Evolutionary conservation across 37 sponge, comb jelly and placozoan genomes (phyloP), one percentile per base, ranked within the genome.

Genomic region (Theonella swinhoei): DNA sequence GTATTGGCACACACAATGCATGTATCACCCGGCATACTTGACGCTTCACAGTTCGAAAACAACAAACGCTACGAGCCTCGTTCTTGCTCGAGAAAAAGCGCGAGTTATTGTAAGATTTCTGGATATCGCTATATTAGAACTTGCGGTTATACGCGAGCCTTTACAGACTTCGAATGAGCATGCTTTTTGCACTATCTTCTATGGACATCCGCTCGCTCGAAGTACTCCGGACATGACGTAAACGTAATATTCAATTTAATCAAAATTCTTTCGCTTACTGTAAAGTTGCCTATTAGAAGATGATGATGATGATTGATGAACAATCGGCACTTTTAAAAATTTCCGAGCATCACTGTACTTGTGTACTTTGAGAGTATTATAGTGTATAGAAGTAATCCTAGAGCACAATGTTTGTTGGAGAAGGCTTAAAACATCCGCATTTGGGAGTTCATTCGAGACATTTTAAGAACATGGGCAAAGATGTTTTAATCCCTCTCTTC

Each of bases 1-100:
- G 41, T 71, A 38, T 82, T 68, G 0, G 31, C 58, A 42, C 81
- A 81, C 23, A 68, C 72, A 41, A 81, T 81, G 39, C 81, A 80
- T 24, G 62, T 58, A 5, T 82, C 61, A 24, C 73, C 82, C 0
- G 81, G 81, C 81, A 80, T 80, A 14, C 14, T 47, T 47, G 54
- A 14, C n/a, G 54, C 1, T 25, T 42, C 4, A 5, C n/a, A 8
- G 19, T n/a, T 24, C 66, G 66, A 20, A 5, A 65, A 65, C 69
- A 31, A 68, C 69, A 31, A 31, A 3, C 1, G 33, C 69, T 68
- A 68, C 69, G 33, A 5, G 0, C 34, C 30, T 32, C 19, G 69
- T 68, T 68, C 69, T 68, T 68, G 66, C 66, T 24, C 66, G 14
- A 65, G 66, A 7, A 20, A 8, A 65, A 24, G 66, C 66, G 19